Base-by-base conservation (phyloP, 1,140 invertebrate genomes). In the Callitettix versicolor region DNA sequence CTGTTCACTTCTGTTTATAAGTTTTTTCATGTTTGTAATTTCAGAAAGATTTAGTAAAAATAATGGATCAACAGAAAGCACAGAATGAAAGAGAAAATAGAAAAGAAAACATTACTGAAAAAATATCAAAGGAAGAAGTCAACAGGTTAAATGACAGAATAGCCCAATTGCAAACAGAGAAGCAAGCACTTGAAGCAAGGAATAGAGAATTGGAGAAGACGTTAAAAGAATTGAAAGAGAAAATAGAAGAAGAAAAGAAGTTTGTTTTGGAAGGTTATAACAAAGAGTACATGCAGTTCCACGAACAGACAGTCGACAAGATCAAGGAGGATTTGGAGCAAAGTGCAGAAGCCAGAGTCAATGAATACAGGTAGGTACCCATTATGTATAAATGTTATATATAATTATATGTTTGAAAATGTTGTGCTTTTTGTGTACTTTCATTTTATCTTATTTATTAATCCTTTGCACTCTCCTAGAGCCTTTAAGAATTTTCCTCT, bases 201-300 rank as follows among this genome's bases (percentile, higher is more conserved):
- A 53, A 50, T 34, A 7, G 15, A 6, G 20, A 51, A 3, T 21
- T 59, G 11, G 47, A 60, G 36, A 38, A 42, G 22, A 41, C 57
- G 40, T 38, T 57, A 11, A 18, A 54, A 17, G 40, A 30, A 14
- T 44, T 55, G 22, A 54, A 38, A 24, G 40, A 50, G 36, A 12
- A 57, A 15, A 21, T 57, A 34, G 24, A 34, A 17, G 46, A 42
- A 15, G 44, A 50, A 14, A 47, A 55, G 30, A 40, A 55, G 30
- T 11, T 15, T 15, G 36, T 33, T 3, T 20, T 46, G 21, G 38
- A 48, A 49, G 30, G 41, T n/a, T 5, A 38, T 14, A 41, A 30
- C 24, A 24, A 56, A 38, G 53, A 59, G 12, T 59, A 59, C 33
- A 51, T 59, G 34, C 33, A 40, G 1, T 59, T 49, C 26, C 49